Evolutionary conservation across 2,888 invertebrate genomes (phyloP).

Genomic region (Phaedon cochleariae): DNA sequence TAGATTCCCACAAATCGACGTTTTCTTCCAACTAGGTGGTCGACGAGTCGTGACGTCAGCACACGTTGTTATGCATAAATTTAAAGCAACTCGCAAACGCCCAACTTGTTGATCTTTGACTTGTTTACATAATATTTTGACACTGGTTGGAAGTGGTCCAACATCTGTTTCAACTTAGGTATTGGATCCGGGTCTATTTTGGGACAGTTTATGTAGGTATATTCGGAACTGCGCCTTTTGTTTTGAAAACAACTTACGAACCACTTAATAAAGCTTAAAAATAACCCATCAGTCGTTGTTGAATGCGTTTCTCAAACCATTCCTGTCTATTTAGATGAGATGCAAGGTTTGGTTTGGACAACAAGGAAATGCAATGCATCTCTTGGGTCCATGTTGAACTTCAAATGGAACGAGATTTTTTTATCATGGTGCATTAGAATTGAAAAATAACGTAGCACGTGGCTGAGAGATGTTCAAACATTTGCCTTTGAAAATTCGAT

Average conservation of each 20-base stretch:
- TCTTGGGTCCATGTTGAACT: too few species aligned
- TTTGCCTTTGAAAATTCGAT: too few species aligned
- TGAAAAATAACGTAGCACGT: too few species aligned
- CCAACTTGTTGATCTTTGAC: constrained; percentile 40
- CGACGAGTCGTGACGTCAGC: constrained; percentile 14
- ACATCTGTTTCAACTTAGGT: constrained; percentile 34
- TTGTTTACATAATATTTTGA: constrained; percentile 44
- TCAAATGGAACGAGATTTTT: too few species aligned
- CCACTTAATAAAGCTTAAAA: background rate
- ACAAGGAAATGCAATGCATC: too few species aligned
- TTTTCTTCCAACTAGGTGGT: constrained; percentile 12
- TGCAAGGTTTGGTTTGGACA: too few species aligned
- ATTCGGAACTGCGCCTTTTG: background rate
- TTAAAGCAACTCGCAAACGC: constrained; percentile 15
- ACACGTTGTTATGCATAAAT: constrained; percentile 9
- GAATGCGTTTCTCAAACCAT: background rate
- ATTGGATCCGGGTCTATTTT: background rate
- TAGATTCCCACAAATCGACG: too few species aligned
- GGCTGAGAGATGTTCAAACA: too few species aligned
- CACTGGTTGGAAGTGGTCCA: constrained; percentile 44
- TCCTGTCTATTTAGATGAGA: too few species aligned
- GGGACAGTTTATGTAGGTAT: background rate
- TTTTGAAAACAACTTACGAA: background rate
- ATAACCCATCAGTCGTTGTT: background rate
- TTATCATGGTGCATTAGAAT: too few species aligned